Conservation (phyloP, 2,888 invertebrate species). For the Erynnis tages region DNA sequence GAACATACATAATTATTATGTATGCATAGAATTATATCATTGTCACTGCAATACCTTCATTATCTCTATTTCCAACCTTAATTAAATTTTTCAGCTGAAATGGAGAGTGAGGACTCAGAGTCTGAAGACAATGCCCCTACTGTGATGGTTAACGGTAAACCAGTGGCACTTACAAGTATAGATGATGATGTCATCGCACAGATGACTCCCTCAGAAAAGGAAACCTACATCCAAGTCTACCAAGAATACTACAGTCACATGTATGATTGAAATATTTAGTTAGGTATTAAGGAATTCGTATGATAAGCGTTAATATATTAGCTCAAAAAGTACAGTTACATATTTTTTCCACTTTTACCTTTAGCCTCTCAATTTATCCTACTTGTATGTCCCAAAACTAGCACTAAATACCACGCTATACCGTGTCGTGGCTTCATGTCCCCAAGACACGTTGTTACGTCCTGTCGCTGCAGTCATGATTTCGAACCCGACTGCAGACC, state of each 20-base stretch:
- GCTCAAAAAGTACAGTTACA: not conserved
- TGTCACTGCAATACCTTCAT: too few species aligned
- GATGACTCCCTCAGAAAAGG: constrained; percentile 96
- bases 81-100: constrained; percentile 83
- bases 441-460: too few species aligned
- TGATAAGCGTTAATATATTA: not conserved
- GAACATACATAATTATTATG: too few species aligned
- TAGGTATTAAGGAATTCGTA: constrained; percentile 7
- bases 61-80: too few species aligned
- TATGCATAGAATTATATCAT: too few species aligned
- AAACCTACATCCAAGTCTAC: constrained; percentile 95
- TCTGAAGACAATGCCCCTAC: constrained; percentile 90
- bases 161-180: constrained; percentile 91
- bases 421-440: too few species aligned
- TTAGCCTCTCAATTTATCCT: too few species aligned
- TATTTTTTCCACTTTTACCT: not conserved
- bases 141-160: constrained; percentile 89
- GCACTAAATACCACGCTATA: too few species aligned
- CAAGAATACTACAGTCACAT: constrained; percentile 96
- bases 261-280: constrained; percentile 86
- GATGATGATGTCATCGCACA: constrained; percentile 92
- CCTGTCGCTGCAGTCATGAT: too few species aligned
- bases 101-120: constrained; percentile 88
- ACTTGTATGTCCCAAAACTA: too few species aligned
- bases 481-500: too few species aligned